Conservation (phyloP, 2,888 invertebrate genomes). For the Drosophila helvetica region DNA sequence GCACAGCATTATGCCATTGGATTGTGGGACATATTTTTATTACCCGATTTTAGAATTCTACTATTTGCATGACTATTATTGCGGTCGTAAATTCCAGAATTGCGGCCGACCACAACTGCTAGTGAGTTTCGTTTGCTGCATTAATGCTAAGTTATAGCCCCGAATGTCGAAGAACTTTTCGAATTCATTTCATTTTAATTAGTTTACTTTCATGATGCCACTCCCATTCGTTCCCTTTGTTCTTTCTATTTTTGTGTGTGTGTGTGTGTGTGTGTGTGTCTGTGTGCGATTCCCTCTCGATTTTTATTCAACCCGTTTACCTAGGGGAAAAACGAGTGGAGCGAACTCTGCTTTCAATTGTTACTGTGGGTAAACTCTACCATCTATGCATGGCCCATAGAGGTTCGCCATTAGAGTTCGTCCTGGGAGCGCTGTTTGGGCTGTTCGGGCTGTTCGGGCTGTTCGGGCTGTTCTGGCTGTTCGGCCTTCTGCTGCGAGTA, state of each 20-base stretch:
- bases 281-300: constrained; percentile 12
- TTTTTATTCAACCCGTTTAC: constrained; percentile 34
- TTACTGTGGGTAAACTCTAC: constrained; percentile 16
- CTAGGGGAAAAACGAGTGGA: constrained; percentile 26
- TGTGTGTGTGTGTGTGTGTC: constrained; percentile 6
- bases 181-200: constrained; percentile 71
- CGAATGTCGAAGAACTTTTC: constrained; percentile 63
- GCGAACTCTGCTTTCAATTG: constrained; percentile 41
- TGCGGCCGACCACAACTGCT: constrained; percentile 39
- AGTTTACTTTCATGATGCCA: constrained; percentile 60
- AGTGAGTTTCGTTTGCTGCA: constrained; percentile 54
- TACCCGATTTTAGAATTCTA: constrained; percentile 65
- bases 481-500: constrained; percentile 35
- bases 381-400: constrained; percentile 1
- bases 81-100: constrained; percentile 67
- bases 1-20: constrained; percentile 36
- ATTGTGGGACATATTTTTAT: constrained; percentile 51
- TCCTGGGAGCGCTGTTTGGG: constrained; percentile 16
- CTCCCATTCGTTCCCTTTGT: constrained; percentile 29
- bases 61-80: constrained; percentile 68
- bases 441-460: constrained; percentile 20
- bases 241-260: constrained; percentile 21
- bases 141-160: constrained; percentile 61
- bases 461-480: constrained; percentile 19
- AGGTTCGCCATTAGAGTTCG: constrained; percentile 39